Base-by-base conservation (phyloP, 2,113 vertebrate species). In the Nannobrachium achirus region DNA sequence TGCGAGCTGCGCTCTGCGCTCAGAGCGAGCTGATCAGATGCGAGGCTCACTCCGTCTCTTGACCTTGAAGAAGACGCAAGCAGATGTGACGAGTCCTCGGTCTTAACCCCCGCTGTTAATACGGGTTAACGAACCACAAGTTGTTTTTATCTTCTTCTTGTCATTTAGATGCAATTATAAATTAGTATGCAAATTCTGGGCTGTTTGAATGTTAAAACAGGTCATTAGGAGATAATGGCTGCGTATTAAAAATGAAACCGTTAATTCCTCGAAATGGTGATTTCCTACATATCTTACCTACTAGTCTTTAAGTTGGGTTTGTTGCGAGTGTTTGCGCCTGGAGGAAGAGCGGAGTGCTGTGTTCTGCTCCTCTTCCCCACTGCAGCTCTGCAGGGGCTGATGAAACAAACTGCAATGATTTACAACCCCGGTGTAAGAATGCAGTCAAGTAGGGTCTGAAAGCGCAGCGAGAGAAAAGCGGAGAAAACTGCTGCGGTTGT, bases 381-480 rank as follows among this genome's bases (percentile, higher is more conserved):
- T 84, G 89, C 87, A 79, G 76, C 80, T 91, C 89, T 91, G 90
- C 90, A 90, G 88, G 73, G 90, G 91, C 77, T 94, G 93, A 93
- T 94, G 92, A 94, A 94, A 94, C 88, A 82, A 85, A 73, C 76
- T 88, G 93, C 90, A 93, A 93, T 86, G 56, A 74, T 92, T 79
- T 80, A 79, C 76, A 74, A 73, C 69, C 76, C 82, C 9, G 72
- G 79, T 71, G 88, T 79, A 88, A 91, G 83, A 86, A 82, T 71
- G 75, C 80, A 88, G 82, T 49, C 79, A 71, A 86, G 84, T 10
- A 2, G 38, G 10, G 25, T 83, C 68, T 80, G 83, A 81, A 82
- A 85, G 81, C 57, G 86, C 85, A 88, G 85, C 84, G 71, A 76
- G 82, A 83, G 76, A 18, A 57, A 78, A 80, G 78, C 42, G 75